Evolutionary conservation across 2,888 invertebrate species (phyloP).

Genomic region (Aethes cnicana): DNA sequence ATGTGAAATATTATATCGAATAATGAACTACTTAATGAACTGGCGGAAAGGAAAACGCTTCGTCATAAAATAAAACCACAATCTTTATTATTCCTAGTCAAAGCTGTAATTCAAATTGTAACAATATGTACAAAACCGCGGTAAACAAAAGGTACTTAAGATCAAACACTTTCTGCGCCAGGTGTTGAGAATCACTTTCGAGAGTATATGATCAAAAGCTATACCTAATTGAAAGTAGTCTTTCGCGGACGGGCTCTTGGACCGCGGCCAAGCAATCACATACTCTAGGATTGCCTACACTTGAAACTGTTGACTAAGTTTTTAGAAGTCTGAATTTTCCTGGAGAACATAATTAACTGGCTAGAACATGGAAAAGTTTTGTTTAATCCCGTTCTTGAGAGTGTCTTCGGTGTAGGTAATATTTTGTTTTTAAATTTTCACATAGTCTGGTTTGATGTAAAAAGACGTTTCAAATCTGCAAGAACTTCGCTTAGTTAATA

Average conservation of each 20-base stretch:
- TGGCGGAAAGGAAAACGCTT: no score
- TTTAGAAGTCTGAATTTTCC: slow-evolving; percentile 20
- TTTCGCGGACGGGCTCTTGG: slow-evolving; percentile 36
- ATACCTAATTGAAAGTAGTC: slow-evolving; percentile 21
- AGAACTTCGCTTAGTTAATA: no score
- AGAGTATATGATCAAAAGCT: slow-evolving; percentile 11
- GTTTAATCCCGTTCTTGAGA: not conserved
- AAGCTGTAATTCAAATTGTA: no score
- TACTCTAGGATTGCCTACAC: slow-evolving; percentile 42
- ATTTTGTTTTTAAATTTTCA: no score
- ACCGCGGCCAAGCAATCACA: slow-evolving; percentile 47
- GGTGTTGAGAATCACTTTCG: slow-evolving; percentile 2
- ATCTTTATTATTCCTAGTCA: no score
- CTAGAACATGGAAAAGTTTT: slow-evolving; percentile 14
- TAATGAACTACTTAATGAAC: no score
- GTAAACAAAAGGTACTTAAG: not conserved
- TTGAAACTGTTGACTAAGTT: slow-evolving; percentile 35
- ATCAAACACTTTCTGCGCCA: not conserved
- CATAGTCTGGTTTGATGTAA: no score
- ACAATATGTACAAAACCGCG: no score
- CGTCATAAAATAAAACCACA: no score
- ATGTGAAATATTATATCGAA: no score
- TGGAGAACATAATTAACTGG: slow-evolving; percentile 28
- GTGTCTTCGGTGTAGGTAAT: no score
- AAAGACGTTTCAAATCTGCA: no score